A percentile compares a stretch with the other conserved stretches of the same genome.
phyloP scores from a whole-genome alignment of 2,888 invertebrate genomes.

The Arrhopalites spinosus region DNA sequence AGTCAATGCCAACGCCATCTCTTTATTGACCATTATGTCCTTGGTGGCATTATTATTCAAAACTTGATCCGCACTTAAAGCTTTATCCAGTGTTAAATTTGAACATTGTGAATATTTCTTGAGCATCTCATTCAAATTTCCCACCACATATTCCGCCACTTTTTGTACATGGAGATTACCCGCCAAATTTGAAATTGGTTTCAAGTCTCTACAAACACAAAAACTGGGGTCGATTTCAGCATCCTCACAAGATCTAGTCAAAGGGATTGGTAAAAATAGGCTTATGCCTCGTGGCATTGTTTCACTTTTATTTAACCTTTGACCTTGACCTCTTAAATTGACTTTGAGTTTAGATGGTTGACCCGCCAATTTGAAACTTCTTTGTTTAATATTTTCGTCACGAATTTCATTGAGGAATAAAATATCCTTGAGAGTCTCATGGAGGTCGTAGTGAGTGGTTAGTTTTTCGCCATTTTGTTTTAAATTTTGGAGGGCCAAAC shows the following conservation, averaged over 20 bases:
- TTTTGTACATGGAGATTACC: slow-evolving; percentile 65
- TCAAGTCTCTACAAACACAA: slow-evolving; percentile 82
- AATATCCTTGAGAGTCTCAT: slow-evolving; percentile 50
- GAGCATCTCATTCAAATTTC: slow-evolving; percentile 69
- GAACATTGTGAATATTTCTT: slow-evolving; percentile 67
- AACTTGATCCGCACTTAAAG: slow-evolving; percentile 69
- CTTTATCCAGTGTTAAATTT: slow-evolving; percentile 66
- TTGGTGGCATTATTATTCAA: too few relatives aligned
- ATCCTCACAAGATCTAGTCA: slow-evolving; percentile 72
- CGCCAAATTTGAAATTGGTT: slow-evolving; percentile 61
- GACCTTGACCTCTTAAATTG: too few relatives aligned
- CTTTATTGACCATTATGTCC: too few relatives aligned
- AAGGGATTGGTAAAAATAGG: slow-evolving; percentile 75
- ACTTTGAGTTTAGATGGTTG: slow-evolving; percentile 63
- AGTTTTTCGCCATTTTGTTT: slow-evolving; percentile 59
- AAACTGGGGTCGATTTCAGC: slow-evolving; percentile 82
- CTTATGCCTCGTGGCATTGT: slow-evolving; percentile 71
- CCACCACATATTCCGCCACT: slow-evolving; percentile 68
- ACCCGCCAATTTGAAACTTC: slow-evolving; percentile 57
- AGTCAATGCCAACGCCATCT: too few relatives aligned
- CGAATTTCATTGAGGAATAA: slow-evolving; percentile 4
- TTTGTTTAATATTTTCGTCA: not conserved
- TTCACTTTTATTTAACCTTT: too few relatives aligned
- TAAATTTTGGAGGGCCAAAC: slow-evolving; percentile 69
- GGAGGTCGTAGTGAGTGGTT: slow-evolving; percentile 83